Percentiles rank a stretch among this genome's conserved stretches.
These are phyloP conservation scores for Sebastes goodei DNA, from an alignment of 2,797 vertebrate genomes.

Conservation along the genomic window DNA sequence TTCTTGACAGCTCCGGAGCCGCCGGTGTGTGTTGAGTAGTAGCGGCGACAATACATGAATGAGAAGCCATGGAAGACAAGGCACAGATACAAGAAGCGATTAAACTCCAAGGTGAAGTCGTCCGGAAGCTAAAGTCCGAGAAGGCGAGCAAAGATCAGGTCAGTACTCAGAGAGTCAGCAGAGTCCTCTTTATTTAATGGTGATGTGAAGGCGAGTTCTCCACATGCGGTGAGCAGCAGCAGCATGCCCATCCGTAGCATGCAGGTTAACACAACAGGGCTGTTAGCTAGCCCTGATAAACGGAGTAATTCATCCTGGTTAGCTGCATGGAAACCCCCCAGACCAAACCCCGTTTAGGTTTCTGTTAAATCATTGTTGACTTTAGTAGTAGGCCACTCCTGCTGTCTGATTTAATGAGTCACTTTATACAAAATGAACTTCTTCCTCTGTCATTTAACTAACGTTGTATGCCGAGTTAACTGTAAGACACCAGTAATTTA, in stretches of 20 bases:
- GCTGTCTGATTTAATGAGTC: neutral
- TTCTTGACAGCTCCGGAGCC: neutral
- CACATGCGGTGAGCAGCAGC: neutral
- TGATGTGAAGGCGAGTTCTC: neutral
- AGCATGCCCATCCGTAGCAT: neutral
- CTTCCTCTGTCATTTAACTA: neutral
- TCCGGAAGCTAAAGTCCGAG: conserved; percentile 82
- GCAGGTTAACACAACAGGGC: neutral
- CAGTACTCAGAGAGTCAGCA: conserved; percentile 32
- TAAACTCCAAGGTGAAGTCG: conserved; percentile 84
- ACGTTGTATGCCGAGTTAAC: neutral
- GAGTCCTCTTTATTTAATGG: too few species aligned
- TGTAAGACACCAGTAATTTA: neutral
- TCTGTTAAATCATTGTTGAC: too few species aligned
- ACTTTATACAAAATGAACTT: neutral
- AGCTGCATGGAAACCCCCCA: accelerated
- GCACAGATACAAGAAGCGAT: conserved; percentile 80
- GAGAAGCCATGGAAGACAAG: conserved; percentile 77
- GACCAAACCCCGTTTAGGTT: neutral
- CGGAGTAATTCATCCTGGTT: neutral
- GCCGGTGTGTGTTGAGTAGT: neutral
- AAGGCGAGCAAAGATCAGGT: conserved; percentile 85
- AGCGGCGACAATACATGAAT: neutral
- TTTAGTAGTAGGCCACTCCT: too few species aligned
- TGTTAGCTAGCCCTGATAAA: neutral